Evolutionary conservation across 2,797 vertebrate genomes (phyloP).

Genomic region (Aphelocoma californica): DNA sequence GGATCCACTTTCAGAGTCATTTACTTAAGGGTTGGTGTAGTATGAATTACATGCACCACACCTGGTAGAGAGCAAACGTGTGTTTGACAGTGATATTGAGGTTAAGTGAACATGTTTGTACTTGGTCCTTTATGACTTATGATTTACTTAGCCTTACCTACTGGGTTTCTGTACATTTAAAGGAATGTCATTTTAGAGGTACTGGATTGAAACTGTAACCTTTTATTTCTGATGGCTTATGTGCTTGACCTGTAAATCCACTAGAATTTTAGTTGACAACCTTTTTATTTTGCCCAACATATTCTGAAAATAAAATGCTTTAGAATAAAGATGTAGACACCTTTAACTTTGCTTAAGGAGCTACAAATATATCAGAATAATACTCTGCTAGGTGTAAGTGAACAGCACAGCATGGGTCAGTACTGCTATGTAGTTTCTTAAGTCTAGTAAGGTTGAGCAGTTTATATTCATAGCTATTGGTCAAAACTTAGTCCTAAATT

Average conservation of each 20-base stretch:
- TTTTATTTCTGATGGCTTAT: not conserved
- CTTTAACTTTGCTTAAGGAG: not conserved
- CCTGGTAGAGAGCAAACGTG: not conserved
- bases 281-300: not conserved
- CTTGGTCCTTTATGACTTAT: not conserved
- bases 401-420: not conserved
- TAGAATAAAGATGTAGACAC: not conserved
- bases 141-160: not conserved
- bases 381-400: not conserved
- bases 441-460: not conserved
- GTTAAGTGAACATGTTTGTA: not conserved
- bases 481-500: not conserved
- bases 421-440: not conserved
- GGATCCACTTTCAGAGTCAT: not conserved
- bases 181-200: not conserved
- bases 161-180: not conserved
- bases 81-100: not conserved
- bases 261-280: not conserved
- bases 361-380: not conserved
- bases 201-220: not conserved
- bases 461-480: not conserved
- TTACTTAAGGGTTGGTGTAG: not conserved
- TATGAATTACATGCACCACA: not conserved
- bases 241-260: not conserved
- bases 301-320: not conserved